Conservation (phyloP, 2,888 invertebrate species). For the Elmis aenea region DNA sequence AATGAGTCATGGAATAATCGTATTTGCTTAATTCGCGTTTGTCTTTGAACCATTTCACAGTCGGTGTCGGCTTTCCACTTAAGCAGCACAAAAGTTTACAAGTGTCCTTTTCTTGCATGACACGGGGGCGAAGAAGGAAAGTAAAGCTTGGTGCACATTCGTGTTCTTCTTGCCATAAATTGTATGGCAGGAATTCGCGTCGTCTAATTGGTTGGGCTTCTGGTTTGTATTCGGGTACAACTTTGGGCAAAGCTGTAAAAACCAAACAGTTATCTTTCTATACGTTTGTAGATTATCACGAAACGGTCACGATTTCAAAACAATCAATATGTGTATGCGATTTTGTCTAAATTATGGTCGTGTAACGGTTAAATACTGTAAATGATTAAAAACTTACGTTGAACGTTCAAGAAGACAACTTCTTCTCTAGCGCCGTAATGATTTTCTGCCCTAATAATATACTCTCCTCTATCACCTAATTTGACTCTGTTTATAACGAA, state of each 20-base stretch:
- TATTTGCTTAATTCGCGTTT: slow-evolving; percentile 84
- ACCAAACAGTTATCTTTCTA: too few relatives aligned
- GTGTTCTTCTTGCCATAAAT: slow-evolving; percentile 88
- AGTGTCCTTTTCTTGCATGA: slow-evolving; percentile 92
- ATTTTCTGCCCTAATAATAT: slow-evolving; percentile 94
- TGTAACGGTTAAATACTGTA: slow-evolving; percentile 1
- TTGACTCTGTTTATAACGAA: slow-evolving; percentile 96
- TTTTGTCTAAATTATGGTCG: too few relatives aligned
- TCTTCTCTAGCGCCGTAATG: slow-evolving; percentile 94
- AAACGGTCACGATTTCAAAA: too few relatives aligned
- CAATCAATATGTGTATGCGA: too few relatives aligned
- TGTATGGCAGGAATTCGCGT: slow-evolving; percentile 78
- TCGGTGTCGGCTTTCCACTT: slow-evolving; percentile 90
- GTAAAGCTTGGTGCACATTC: slow-evolving; percentile 95
- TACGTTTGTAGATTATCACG: too few relatives aligned
- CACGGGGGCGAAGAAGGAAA: slow-evolving; percentile 96
- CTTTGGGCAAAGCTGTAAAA: slow-evolving; percentile 66
- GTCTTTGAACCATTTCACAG: slow-evolving; percentile 91
- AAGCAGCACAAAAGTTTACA: slow-evolving; percentile 98
- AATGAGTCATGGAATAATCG: slow-evolving; percentile 84
- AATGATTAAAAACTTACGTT: slow-evolving; percentile 60
- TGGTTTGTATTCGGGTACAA: slow-evolving; percentile 61
- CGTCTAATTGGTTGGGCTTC: slow-evolving; percentile 68
- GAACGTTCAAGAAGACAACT: slow-evolving; percentile 93
- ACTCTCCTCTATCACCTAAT: slow-evolving; percentile 94